Evolutionary conservation across 1,140 invertebrate genomes (phyloP).

Genomic region (Formica exsecta): DNA sequence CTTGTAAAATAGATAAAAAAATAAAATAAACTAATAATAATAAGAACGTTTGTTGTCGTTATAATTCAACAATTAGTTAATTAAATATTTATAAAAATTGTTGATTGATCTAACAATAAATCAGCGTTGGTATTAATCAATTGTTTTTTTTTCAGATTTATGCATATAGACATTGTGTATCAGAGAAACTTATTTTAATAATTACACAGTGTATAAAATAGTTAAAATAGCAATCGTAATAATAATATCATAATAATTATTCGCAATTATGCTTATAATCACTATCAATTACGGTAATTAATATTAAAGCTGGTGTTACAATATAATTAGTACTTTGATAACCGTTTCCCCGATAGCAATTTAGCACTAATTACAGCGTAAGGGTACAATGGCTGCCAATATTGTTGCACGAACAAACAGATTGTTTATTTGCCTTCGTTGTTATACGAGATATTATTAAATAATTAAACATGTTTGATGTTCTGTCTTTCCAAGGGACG

Average conservation of each 20-base stretch:
- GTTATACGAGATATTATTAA: constrained; percentile 16
- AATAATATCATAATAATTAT: constrained; percentile 43
- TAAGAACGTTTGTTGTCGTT: background rate
- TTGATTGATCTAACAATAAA: background rate
- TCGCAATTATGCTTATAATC: constrained; percentile 52
- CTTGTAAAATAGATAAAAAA: constrained; percentile 12
- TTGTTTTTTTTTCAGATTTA: background rate
- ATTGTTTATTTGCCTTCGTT: constrained; percentile 50
- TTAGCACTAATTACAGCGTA: constrained; percentile 48
- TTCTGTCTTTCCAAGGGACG: background rate
- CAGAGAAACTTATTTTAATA: constrained; percentile 5
- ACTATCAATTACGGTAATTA: constrained; percentile 57
- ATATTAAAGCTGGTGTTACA: constrained; percentile 60
- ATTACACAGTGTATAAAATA: background rate
- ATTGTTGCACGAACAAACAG: constrained; percentile 32
- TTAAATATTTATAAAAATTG: background rate
- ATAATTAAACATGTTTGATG: constrained; percentile 17
- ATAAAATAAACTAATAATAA: background rate
- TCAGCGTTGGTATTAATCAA: background rate
- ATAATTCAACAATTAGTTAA: background rate
- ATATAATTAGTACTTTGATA: constrained; percentile 57
- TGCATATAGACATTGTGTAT: background rate
- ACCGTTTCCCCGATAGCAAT: constrained; percentile 55
- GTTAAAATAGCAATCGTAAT: constrained; percentile 24
- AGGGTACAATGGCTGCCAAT: constrained; percentile 47